Evolutionary conservation across 2,797 vertebrate species (phyloP).

Genomic region (Melanotaenia pygmaea): DNA sequence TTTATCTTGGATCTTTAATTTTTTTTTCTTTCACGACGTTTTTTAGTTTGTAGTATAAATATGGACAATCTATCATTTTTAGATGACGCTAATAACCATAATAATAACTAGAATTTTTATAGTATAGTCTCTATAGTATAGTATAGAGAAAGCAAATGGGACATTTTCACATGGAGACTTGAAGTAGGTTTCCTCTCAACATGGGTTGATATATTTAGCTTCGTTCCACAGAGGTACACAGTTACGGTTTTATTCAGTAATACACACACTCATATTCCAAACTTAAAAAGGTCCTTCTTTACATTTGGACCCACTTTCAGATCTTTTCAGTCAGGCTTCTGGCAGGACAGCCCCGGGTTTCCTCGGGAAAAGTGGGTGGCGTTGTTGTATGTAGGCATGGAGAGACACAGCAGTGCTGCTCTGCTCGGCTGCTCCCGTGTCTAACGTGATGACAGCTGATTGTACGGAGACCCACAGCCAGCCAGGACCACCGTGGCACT

Average conservation of each 20-base stretch:
- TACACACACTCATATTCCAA: neutral
- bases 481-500: slow-evolving; percentile 29
- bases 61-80: neutral
- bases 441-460: slow-evolving; percentile 81
- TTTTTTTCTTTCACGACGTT: too few species aligned
- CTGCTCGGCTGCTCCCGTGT: slow-evolving; percentile 25
- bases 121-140: too few species aligned
- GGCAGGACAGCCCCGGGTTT: slow-evolving; percentile 60
- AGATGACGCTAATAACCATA: neutral
- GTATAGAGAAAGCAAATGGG: neutral
- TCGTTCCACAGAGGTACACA: neutral
- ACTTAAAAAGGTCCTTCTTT: neutral
- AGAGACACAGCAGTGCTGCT: slow-evolving; percentile 37
- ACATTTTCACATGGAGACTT: neutral
- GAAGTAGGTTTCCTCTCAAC: neutral
- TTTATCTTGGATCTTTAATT: too few species aligned
- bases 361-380: slow-evolving; percentile 72
- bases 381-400: slow-evolving; percentile 76
- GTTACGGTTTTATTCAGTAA: neutral
- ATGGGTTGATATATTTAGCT: neutral
- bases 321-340: slow-evolving; percentile 76
- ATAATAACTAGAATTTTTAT: too few species aligned
- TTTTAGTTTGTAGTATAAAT: neutral
- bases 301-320: neutral
- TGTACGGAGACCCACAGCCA: slow-evolving; percentile 14